These are phyloP conservation scores for Nezara viridula DNA, from an alignment of 2,888 invertebrate species.

Conservation along the genomic window DNA sequence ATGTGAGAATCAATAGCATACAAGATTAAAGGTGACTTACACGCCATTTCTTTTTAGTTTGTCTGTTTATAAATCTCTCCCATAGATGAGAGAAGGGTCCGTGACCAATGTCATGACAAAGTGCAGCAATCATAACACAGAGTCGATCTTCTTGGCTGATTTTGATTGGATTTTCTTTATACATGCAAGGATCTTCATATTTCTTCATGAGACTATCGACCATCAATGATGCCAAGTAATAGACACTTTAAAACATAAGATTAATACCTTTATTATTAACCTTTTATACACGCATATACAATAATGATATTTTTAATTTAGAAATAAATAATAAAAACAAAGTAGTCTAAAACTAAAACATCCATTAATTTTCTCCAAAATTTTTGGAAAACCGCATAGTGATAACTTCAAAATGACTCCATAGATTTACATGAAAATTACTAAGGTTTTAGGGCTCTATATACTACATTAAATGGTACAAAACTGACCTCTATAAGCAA, in stretches of 20 bases:
- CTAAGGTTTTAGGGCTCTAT: no score
- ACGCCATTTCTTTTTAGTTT: conserved; percentile 64
- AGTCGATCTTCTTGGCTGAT: conserved; percentile 69
- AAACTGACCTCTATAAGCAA: no score
- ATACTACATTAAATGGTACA: no score
- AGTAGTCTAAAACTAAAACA: no score
- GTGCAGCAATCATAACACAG: conserved; percentile 75
- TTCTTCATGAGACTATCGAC: conserved; percentile 69
- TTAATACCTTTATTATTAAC: background rate
- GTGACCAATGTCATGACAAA: conserved; percentile 80
- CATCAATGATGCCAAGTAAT: conserved; percentile 71
- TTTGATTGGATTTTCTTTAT: background rate
- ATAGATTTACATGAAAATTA: no score
- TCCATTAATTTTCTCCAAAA: no score
- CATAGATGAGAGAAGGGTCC: conserved; percentile 79
- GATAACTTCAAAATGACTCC: no score
- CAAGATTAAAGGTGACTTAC: conserved; percentile 61
- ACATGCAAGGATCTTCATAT: conserved; percentile 62
- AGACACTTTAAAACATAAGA: conserved; percentile 69
- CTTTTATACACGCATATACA: background rate
- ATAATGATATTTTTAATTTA: no score
- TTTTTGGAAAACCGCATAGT: no score
- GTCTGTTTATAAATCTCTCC: conserved; percentile 70
- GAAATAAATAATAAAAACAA: background rate
- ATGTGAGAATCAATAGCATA: no score